Percentiles rank a stretch among this genome's conserved stretches.
Conservation (phyloP, 2,113 vertebrate genomes). For the Noctilio leporinus region DNA sequence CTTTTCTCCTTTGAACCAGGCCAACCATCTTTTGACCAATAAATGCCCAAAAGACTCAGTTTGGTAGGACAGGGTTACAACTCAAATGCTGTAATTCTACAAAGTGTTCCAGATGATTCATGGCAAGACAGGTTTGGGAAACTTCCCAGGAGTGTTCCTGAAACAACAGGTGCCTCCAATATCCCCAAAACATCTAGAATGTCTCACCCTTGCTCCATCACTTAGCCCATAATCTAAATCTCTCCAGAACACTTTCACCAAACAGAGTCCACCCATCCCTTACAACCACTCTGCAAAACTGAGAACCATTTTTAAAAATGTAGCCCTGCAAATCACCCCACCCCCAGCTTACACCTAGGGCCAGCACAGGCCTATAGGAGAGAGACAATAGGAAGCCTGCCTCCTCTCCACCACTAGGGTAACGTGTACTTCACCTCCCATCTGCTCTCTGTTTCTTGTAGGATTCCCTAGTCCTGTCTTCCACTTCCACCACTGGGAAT, state of each 20-base stretch:
- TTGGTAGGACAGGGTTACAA: background rate
- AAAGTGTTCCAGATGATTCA: background rate
- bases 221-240: background rate
- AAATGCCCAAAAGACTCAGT: background rate
- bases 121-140: background rate
- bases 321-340: background rate
- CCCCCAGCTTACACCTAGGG: background rate
- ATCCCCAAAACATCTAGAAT: background rate
- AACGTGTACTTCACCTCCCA: fast-evolving
- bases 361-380: background rate
- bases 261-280: background rate
- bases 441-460: background rate
- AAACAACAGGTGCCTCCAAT: background rate
- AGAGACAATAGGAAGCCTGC: background rate
- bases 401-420: background rate
- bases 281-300: background rate
- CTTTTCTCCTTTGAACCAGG: background rate
- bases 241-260: background rate
- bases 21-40: background rate
- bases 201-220: background rate
- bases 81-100: background rate
- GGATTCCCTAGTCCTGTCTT: background rate
- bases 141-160: background rate
- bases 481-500: background rate
- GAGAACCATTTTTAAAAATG: background rate